Evolutionary conservation across 2,888 invertebrate genomes (phyloP).

Genomic region (Nebria salina): DNA sequence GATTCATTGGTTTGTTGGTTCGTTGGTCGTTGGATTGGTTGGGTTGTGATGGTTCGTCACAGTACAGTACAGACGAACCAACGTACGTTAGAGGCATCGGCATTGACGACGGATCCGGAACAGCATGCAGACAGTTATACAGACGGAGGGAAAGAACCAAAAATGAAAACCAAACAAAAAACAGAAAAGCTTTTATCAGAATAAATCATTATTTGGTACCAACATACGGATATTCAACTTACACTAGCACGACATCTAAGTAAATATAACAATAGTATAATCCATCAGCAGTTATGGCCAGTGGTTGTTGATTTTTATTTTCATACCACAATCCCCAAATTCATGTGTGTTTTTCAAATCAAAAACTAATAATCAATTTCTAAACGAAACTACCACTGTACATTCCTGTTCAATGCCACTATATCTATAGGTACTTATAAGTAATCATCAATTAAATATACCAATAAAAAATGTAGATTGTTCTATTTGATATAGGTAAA

Average conservation of each 20-base stretch:
- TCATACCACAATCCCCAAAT: not conserved
- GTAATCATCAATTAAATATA: slow-evolving; percentile 48
- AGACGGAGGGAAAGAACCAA: slow-evolving; percentile 67
- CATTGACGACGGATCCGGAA: slow-evolving; percentile 59
- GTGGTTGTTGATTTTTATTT: not conserved
- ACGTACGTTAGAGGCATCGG: slow-evolving; percentile 54
- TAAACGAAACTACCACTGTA: not conserved
- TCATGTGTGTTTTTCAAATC: not conserved
- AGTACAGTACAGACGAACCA: slow-evolving; percentile 61
- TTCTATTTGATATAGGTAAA: slow-evolving; percentile 7
- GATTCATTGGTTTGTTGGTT: slow-evolving; percentile 48
- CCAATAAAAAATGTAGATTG: slow-evolving; percentile 29
- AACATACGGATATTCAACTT: slow-evolving; percentile 35
- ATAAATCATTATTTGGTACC: slow-evolving; percentile 17
- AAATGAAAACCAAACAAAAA: slow-evolving; percentile 66
- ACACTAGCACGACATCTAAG: slow-evolving; percentile 39
- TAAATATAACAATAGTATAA: slow-evolving; percentile 4
- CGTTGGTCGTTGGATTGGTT: slow-evolving; percentile 55
- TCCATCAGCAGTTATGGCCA: not conserved
- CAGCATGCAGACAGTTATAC: slow-evolving; percentile 69
- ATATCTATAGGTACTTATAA: not conserved
- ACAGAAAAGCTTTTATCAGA: slow-evolving; percentile 48
- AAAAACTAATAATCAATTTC: no score
- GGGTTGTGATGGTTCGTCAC: slow-evolving; percentile 55
- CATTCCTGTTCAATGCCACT: slow-evolving; percentile 16